phyloP scores from a whole-genome alignment of 2,888 invertebrate species.

The Spodoptera littoralis region DNA sequence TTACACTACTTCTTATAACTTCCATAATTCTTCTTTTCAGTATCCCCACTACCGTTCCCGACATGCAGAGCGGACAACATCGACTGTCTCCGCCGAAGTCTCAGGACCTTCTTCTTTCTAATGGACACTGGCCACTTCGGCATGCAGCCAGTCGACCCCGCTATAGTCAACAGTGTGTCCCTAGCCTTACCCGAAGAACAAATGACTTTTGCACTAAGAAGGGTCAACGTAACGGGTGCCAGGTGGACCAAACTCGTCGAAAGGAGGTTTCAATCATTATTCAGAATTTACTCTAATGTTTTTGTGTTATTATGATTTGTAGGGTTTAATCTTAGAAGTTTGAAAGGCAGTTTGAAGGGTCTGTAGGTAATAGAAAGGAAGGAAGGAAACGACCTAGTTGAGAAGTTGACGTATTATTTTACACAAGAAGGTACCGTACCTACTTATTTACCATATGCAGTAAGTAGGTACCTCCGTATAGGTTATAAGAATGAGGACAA shows the following conservation, averaged over 20 bases:
- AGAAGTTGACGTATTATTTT: too few relatives aligned
- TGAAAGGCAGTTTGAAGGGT: too few relatives aligned
- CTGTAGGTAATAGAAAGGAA: too few relatives aligned
- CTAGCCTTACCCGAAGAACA: conserved; percentile 76
- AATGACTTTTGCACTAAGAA: conserved; percentile 76
- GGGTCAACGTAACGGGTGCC: conserved; percentile 81
- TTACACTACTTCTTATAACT: too few relatives aligned
- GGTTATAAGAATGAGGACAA: too few relatives aligned
- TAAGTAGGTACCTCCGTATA: too few relatives aligned
- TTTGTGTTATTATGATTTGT: conserved; percentile 19
- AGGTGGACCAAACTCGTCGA: conserved; percentile 79
- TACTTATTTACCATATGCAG: too few relatives aligned
- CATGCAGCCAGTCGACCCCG: conserved; percentile 79
- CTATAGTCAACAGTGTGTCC: conserved; percentile 75
- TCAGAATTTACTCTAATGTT: conserved; percentile 18
- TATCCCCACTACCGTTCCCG: conserved; percentile 78
- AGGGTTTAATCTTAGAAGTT: conserved; percentile 1
- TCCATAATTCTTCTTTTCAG: conserved; percentile 52
- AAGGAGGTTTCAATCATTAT: conserved; percentile 69
- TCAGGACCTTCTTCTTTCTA: conserved; percentile 82
- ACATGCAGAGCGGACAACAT: conserved; percentile 76
- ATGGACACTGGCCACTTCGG: conserved; percentile 79
- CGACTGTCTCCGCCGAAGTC: conserved; percentile 78
- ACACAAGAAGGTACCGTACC: too few relatives aligned
- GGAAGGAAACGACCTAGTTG: too few relatives aligned